These are phyloP conservation scores for Chaetodon trifasciatus DNA, from an alignment of 2,797 vertebrate species.

Conservation along the genomic window DNA sequence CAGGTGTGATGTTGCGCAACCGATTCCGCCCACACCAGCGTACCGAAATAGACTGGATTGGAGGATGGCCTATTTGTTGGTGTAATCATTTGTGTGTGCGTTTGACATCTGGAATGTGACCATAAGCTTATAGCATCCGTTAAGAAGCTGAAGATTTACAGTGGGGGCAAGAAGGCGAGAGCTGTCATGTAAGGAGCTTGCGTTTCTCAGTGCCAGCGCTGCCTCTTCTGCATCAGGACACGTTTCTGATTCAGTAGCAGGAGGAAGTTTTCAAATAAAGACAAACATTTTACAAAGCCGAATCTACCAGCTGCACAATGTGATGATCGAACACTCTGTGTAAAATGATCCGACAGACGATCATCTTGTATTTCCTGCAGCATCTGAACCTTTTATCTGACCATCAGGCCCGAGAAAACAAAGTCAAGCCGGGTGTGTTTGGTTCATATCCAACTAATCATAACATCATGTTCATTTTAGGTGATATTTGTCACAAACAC, in stretches of 20 bases:
- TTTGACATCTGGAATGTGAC: slow-evolving; percentile 77
- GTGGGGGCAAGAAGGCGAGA: slow-evolving; percentile 58
- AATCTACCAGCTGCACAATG: neutral
- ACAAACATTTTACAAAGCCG: neutral
- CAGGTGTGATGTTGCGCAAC: slow-evolving; percentile 69
- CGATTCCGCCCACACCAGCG: slow-evolving; percentile 35
- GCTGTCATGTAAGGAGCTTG: slow-evolving; percentile 75
- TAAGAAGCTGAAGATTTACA: slow-evolving; percentile 78
- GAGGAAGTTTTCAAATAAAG: slow-evolving; percentile 19
- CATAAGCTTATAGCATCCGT: slow-evolving; percentile 73
- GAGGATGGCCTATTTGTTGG: slow-evolving; percentile 58
- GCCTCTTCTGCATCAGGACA: slow-evolving; percentile 14
- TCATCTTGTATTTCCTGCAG: neutral
- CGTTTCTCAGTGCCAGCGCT: slow-evolving; percentile 50
- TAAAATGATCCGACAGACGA: neutral
- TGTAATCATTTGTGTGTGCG: slow-evolving; percentile 63
- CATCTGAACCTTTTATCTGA: neutral
- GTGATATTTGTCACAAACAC: neutral
- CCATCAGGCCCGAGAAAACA: neutral
- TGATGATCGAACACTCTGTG: neutral
- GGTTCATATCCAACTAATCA: neutral
- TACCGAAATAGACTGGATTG: slow-evolving; percentile 51
- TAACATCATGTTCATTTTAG: neutral
- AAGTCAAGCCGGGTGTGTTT: neutral
- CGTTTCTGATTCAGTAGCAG: slow-evolving; percentile 22